Evolutionary conservation across 2,113 vertebrate species (phyloP).

Genomic region (Burhinus oedicnemus): DNA sequence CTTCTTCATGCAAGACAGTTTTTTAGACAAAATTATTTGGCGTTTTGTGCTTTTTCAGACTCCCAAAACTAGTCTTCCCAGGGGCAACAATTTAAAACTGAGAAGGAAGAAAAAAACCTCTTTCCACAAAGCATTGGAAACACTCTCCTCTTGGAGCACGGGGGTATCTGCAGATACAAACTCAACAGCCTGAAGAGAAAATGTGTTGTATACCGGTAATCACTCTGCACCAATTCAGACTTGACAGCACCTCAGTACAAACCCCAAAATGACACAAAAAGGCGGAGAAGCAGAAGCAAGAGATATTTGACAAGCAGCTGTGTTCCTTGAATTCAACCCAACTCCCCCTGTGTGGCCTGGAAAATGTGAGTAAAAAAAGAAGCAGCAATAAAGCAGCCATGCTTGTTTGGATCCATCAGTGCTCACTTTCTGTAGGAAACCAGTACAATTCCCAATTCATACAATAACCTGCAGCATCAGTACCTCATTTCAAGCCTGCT

Average conservation of each 20-base stretch:
- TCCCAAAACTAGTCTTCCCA: background rate
- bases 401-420: background rate
- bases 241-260: background rate
- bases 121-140: background rate
- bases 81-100: background rate
- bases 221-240: background rate
- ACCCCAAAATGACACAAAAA: background rate
- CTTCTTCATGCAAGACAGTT: background rate
- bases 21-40: background rate
- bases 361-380: accelerated
- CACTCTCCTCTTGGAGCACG: background rate
- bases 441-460: accelerated
- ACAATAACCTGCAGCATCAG: background rate
- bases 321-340: background rate
- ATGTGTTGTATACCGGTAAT: background rate
- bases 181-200: background rate
- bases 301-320: background rate
- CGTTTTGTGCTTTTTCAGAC: background rate
- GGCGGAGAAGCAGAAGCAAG: background rate
- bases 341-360: accelerated
- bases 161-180: background rate
- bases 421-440: background rate
- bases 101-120: background rate
- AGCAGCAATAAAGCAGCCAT: background rate
- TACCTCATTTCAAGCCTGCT: background rate